Evolutionary conservation across 2,113 vertebrate species (phyloP).

Genomic region (Arizona elegans): DNA sequence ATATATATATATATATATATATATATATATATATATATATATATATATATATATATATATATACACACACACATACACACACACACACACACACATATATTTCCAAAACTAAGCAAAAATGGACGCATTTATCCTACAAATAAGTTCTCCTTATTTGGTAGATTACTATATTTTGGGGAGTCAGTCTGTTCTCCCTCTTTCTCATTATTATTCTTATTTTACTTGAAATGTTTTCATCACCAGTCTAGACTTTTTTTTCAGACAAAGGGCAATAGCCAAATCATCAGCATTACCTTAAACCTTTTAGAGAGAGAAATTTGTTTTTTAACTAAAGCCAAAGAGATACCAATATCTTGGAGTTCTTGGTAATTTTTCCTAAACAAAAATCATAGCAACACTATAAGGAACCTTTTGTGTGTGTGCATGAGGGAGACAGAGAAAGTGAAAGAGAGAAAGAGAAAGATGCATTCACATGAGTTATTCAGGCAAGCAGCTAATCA

Average conservation of each 20-base stretch:
- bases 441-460: background rate
- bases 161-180: background rate
- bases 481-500: constrained; percentile 54
- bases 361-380: background rate
- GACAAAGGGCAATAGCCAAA: background rate
- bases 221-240: background rate
- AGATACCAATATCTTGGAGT: background rate
- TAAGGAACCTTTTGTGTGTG: background rate
- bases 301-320: background rate
- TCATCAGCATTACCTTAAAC: background rate
- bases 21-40: too few relatives aligned
- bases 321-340: background rate
- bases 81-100: too few relatives aligned
- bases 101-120: background rate
- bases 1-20: too few relatives aligned
- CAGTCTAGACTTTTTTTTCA: background rate
- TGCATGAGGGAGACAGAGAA: background rate
- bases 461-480: constrained; percentile 50
- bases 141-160: background rate
- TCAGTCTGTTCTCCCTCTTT: background rate
- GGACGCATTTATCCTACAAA: background rate
- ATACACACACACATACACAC: too few relatives aligned
- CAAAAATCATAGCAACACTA: background rate
- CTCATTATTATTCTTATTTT: background rate
- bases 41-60: too few relatives aligned